These are phyloP conservation scores for Eilema sororculum DNA, from an alignment of 2,888 invertebrate genomes.

Conservation along the genomic window DNA sequence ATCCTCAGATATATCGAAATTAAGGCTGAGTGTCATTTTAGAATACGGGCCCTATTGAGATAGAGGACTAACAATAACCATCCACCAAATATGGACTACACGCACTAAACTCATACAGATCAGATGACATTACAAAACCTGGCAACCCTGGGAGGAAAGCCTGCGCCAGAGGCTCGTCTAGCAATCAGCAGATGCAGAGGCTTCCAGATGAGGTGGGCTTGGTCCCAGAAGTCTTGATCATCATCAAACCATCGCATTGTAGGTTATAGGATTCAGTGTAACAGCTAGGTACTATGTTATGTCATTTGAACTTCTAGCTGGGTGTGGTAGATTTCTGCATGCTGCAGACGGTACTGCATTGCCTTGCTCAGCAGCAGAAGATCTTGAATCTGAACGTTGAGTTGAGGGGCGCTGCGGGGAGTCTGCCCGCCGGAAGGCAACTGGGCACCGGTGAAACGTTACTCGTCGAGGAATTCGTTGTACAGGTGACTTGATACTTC, in stretches of 20 bases:
- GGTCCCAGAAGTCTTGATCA: not conserved
- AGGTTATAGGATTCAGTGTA: not conserved
- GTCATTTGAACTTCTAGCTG: conserved; percentile 72
- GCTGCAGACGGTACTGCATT: conserved; percentile 92
- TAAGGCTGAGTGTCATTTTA: no score
- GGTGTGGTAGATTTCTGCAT: conserved; percentile 93
- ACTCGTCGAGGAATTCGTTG: conserved; percentile 70
- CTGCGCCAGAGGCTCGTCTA: no score
- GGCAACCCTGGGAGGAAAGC: no score
- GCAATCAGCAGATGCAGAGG: no score
- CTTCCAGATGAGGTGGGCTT: no score
- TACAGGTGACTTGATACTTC: conserved; percentile 68
- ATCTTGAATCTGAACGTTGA: conserved; percentile 87
- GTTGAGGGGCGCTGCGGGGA: conserved; percentile 84
- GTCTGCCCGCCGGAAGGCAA: conserved; percentile 49
- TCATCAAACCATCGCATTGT: not conserved
- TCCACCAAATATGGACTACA: no score
- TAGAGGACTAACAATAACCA: no score
- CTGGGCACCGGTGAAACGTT: conserved; percentile 65
- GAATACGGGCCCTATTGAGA: no score
- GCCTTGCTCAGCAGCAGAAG: conserved; percentile 88
- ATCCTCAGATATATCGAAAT: no score
- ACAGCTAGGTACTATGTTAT: not conserved
- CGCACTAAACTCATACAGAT: no score
- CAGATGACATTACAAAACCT: no score